Evolutionary conservation across 2,113 vertebrate species (phyloP), one percentile per base, ranked within the genome.

Genomic region (Oreochromis niloticus): DNA sequence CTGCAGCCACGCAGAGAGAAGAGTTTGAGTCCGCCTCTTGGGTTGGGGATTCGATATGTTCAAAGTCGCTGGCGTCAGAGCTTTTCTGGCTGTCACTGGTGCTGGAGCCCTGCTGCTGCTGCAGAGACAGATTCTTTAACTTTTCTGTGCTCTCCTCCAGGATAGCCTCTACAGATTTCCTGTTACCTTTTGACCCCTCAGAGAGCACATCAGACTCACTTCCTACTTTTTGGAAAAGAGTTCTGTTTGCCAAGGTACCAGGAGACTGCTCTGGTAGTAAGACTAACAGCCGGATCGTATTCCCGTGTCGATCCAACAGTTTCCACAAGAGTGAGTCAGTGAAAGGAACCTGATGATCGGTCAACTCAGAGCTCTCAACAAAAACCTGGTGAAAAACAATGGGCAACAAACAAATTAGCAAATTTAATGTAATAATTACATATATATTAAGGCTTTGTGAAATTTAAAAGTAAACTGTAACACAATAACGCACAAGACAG

Each of bases 111-210:
- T 96, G 95, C 91, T 96, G 95, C 83, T 96, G 96, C 90, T 98
- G 98, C 34, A 99, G 93, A 7, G 98, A 99, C 86, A 99, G 95
- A 85, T 97, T 98, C 96, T 98, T 98, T 82, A 99, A 97, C 90
- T 98, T 99, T 91, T 99, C 99, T 0, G 99, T 99, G 96, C 98
- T 99, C 94, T 99, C 99, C 94, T 99, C 98, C 24, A 99, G 95
- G 91, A 99, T 98, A 22, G 98, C 98, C 84, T 99, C 98, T 24
- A 99, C 98, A 82, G 98, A 98, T 90, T 98, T 98, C 59, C 96
- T 95, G 93, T 94, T 96, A 91, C 96, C 97, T 95, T 98, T 98
- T 16, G 96, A 92, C 84, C 96, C 96, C 81, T 97, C 97, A 91
- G 96, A 97, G 57, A 95, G 91, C 63, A 96, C 97, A 78, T 97